Base-by-base conservation (phyloP, 2,888 invertebrate genomes). In the Ptychoptera albimana region DNA sequence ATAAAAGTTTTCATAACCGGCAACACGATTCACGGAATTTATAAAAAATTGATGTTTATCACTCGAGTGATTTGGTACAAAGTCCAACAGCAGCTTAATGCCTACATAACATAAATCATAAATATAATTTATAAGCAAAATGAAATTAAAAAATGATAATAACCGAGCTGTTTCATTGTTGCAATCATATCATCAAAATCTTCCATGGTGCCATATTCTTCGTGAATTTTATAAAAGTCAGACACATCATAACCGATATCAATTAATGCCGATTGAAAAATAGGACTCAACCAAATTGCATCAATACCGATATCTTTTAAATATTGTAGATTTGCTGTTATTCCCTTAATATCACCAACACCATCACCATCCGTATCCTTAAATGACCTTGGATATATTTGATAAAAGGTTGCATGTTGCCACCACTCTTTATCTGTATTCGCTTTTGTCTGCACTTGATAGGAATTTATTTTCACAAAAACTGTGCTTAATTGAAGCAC, bases 11-110 rank as follows among this genome's bases (percentile, higher is more conserved):
- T 72, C 75, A 56, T 76, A 89, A 0, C 71, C 72, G 1, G 71
- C 67, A 42, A 72, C 70, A 1, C 63, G 63, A 0, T 69, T 65
- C 2, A 75, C 69, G 0, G 89, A 89, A 44, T 75, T 69, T 16
- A 63, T 58, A 61, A 94, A 94, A 83, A 93, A 94, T 2, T 75
- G 72, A 40, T 88, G 83, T 50, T 82, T 67, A 41, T 79, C 75
- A 49, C 86, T 86, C 0, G 82, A 71, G 49, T 75, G 75, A 52
- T 75, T 75, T 23, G 64, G 64, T 2, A 71, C 71, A 50, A 70
- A 68, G 51, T 71, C 71, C 37, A 71, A 50, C 15, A 71, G 59
- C 8, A 65, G 58, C 49, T 60, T 63, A 0, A 64, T 23, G 3
- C 23, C 23, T n/a, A 23, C n/a, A n/a, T n/a, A n/a, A 5, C 23